phyloP scores from a whole-genome alignment of 1,140 invertebrate genomes.

The Drosophila orena region DNA sequence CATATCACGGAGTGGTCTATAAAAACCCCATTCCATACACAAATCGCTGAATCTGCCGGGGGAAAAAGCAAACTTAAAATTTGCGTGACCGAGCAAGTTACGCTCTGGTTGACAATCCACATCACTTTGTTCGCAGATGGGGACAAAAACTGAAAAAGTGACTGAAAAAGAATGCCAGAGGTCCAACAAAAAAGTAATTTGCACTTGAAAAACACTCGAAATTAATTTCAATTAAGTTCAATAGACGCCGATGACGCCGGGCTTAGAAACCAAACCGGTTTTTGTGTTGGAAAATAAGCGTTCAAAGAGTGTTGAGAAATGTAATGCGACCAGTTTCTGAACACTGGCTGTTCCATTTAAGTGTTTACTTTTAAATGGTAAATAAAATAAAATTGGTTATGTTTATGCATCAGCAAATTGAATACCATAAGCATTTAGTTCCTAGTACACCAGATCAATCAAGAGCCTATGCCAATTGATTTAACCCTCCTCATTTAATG shows the following conservation, averaged over 20 bases:
- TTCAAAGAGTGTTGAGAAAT: conserved; percentile 3
- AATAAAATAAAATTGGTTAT: no score
- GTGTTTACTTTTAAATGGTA: no score
- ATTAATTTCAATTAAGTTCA: conserved; percentile 62
- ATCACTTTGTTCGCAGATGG: conserved; percentile 40
- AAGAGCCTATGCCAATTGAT: not conserved
- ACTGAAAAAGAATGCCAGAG: conserved; percentile 3
- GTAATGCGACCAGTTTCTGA: conserved; percentile 5
- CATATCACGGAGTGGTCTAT: conserved; percentile 37
- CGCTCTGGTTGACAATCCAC: conserved; percentile 72
- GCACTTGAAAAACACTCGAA: conserved; percentile 51
- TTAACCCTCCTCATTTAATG: conserved; percentile 18
- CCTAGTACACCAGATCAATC: conserved; percentile 2
- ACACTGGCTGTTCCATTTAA: not conserved
- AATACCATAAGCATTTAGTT: no score
- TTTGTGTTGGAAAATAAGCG: conserved; percentile 2
- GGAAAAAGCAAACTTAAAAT: conserved; percentile 33
- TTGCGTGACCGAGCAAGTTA: conserved; percentile 70
- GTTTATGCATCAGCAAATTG: no score
- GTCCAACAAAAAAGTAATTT: conserved; percentile 39
- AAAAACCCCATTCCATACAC: conserved; percentile 19
- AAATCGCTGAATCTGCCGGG: conserved; percentile 8
- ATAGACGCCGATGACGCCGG: conserved; percentile 27
- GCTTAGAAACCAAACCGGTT: conserved; percentile 36
- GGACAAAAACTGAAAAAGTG: conserved; percentile 17